A percentile compares a stretch with the other conserved stretches of the same genome.
Evolutionary conservation across 2,113 vertebrate species (phyloP).

Genomic region (Phylloscopus trochilus): DNA sequence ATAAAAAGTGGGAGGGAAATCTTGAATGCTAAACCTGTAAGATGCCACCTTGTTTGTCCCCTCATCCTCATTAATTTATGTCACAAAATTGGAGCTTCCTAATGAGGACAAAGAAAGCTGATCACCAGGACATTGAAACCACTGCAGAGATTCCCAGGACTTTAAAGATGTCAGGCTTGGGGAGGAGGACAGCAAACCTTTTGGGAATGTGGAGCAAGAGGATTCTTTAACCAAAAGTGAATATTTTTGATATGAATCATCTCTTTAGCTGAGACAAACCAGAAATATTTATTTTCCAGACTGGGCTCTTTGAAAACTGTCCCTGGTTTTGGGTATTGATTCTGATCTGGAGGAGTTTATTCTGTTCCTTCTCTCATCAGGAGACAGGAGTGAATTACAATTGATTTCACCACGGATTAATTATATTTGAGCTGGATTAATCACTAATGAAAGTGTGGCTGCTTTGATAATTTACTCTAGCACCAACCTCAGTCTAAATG

Average conservation of each 20-base stretch:
- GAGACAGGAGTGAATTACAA: background rate
- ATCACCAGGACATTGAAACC: background rate
- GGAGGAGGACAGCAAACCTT: background rate
- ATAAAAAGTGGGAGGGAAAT: background rate
- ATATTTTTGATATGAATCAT: background rate
- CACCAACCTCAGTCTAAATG: background rate
- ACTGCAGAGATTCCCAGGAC: background rate
- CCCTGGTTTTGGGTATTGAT: background rate
- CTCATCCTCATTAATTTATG: background rate
- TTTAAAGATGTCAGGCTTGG: background rate
- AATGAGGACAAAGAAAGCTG: background rate
- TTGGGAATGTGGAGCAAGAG: background rate
- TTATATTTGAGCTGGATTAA: background rate
- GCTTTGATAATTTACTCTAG: background rate
- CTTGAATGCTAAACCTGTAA: background rate
- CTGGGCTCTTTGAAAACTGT: background rate
- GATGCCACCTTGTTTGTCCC: rapidly evolving
- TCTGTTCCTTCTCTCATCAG: background rate
- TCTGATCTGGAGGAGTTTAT: background rate
- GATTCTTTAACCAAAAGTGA: background rate
- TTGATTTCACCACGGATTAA: constrained; percentile 4
- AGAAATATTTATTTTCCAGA: background rate
- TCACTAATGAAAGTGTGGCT: background rate
- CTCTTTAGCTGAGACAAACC: background rate
- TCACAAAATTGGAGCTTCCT: background rate